Evolutionary conservation across 2,113 vertebrate species (phyloP), one percentile per base, ranked within the genome.

Genomic region (Gambusia holbrooki): DNA sequence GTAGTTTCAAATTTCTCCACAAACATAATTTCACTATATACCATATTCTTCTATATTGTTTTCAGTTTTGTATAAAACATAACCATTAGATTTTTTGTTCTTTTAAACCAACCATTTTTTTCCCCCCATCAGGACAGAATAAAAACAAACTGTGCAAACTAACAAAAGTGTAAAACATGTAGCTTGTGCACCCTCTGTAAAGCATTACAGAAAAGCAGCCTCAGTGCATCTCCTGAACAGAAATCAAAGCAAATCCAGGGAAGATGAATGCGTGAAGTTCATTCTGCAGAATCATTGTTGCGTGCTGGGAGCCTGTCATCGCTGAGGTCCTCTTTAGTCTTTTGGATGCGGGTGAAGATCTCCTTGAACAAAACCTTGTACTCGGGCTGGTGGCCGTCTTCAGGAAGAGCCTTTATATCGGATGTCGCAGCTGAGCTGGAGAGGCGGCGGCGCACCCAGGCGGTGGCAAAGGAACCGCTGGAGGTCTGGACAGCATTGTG

Each of bases 331-430:
- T 96, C 95, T 93, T 96, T 97, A 64, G 96, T 98, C 93, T 96
- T 98, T 87, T 95, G 95, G 90, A 99, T 98, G 83, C 97, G 96
- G 64, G 93, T 97, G 90, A 99, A 99, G 90, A 99, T 97, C 92
- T 99, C 96, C 84, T 96, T 94, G 90, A 99, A 99, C 45, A 99
- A 96, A 15, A 92, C 94, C 90, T 98, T 98, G 89, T 99, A 99
- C 85, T 99, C 97, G 0, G 96, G 96, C 28, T 95, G 88, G 51
- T 90, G 40, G 83, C 69, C 7, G 71, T 93, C 88, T 5, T 92
- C 90, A 80, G 60, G 60, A 90, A 83, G 63, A 12, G 0, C 7
- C 0, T 33, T 5, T 27, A 65, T 62, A 5, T 82, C 67, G 0
- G 69, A 70, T 5, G 40, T 8, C 3, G 71, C 11, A 1, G 72